A percentile compares a stretch with the other conserved stretches of the same genome.
phyloP scores from a whole-genome alignment of 1,140 invertebrate species.

The Drosophila lacteicornis region DNA sequence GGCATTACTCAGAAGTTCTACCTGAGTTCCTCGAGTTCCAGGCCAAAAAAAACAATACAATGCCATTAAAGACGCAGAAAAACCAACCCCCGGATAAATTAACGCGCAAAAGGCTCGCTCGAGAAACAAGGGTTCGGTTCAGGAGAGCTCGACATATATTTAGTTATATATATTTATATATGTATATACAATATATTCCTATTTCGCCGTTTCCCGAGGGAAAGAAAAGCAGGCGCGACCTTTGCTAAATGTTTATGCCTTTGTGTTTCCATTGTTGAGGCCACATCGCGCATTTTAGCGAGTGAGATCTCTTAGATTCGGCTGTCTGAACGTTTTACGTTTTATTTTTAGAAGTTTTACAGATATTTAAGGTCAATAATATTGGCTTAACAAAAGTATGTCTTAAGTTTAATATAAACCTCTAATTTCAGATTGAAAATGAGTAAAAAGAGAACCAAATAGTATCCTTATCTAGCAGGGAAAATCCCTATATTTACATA shows the following conservation, averaged over 20 bases:
- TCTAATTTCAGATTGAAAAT: not conserved
- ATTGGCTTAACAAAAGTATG: too few species aligned
- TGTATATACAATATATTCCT: conserved; percentile 15
- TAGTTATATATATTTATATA: conserved; percentile 1
- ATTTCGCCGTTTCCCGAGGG: conserved; percentile 38
- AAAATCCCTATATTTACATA: not conserved
- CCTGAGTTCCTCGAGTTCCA: conserved; percentile 37
- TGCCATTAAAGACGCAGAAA: conserved; percentile 54
- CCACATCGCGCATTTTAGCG: conserved; percentile 6
- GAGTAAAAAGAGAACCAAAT: not conserved
- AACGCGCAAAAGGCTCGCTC: conserved; percentile 60
- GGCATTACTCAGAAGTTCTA: conserved; percentile 37
- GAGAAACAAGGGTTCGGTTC: conserved; percentile 18
- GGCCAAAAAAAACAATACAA: conserved; percentile 17
- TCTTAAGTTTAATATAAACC: too few species aligned
- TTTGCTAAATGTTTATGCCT: conserved; percentile 55
- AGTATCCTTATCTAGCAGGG: too few species aligned
- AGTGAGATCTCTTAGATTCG: not conserved
- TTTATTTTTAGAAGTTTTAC: not conserved
- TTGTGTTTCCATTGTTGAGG: conserved; percentile 45
- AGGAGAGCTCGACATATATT: conserved; percentile 17
- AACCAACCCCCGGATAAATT: conserved; percentile 76
- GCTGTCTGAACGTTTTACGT: not conserved
- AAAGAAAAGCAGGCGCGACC: conserved; percentile 61
- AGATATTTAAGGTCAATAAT: too few species aligned